Evolutionary conservation across 2,888 invertebrate species (phyloP), one percentile per base, ranked within the genome.

Genomic region (Eilema griseolum): DNA sequence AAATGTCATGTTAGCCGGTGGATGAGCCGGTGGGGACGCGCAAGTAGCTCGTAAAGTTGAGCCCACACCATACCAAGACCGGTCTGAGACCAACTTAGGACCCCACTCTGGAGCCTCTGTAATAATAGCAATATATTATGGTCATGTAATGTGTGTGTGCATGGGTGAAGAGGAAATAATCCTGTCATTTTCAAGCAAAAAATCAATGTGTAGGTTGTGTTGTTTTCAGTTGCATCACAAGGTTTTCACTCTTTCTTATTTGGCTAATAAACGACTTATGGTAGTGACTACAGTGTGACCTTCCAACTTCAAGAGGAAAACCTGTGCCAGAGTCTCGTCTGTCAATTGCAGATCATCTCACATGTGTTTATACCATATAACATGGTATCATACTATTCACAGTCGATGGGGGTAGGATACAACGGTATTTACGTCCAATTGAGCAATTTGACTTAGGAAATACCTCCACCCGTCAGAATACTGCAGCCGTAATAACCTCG

Each of bases 1-100:
- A 95, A 97, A 97, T 64, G 97, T 97, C 83, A 97, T 95, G 89
- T 97, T 97, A 66, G 96, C 96, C 20, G 97, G 95, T 31, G 97
- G 97, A 90, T 96, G 96, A 66, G 97, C 96, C 23, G 96, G 96
- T 23, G 97, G 97, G 28, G 97, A 96, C 12, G 96, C 96, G 85
- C 97, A 97, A 74, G 97, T 97, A 61, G 96, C 97, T 71, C 96
- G 96, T 76, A 97, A 93, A 20, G 95, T 96, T 74, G 97, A 97
- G 5, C 97, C 97, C 72, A 97, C 96, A 75, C 97, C 97, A 89
- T 97, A 96, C 90, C 97, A 96, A 81, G 96, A 96, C 83, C 97
- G 96, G 88, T 97, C 97, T 70, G 97, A 96, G 78, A 95, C 95
- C 88, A 97, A 90, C 87, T 96, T 95, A 33, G 97, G 97, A 74